phyloP scores from a whole-genome alignment of 2,113 vertebrate genomes.

The Menidia beryllina region DNA sequence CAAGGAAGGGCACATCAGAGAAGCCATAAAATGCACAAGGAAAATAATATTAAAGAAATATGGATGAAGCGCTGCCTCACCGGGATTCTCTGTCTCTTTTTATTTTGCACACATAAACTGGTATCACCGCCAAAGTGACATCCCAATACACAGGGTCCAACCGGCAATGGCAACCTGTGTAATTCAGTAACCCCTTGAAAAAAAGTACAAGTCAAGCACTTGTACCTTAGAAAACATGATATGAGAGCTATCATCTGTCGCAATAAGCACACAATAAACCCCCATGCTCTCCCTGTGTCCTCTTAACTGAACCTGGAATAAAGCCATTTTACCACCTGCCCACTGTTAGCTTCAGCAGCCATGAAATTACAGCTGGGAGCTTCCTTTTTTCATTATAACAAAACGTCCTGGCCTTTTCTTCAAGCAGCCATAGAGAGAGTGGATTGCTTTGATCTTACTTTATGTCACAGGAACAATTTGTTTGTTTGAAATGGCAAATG shows the following conservation, averaged over 20 bases:
- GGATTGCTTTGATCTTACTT: constrained; percentile 70
- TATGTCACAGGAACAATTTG: constrained; percentile 60
- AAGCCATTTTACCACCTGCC: constrained; percentile 75
- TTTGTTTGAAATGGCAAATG: constrained; percentile 57
- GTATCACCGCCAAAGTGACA: constrained; percentile 50
- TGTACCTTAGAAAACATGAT: constrained; percentile 39
- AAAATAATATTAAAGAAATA: constrained; percentile 72
- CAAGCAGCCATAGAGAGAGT: constrained; percentile 42
- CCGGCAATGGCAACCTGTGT: constrained; percentile 27
- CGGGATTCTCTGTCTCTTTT: constrained; percentile 32
- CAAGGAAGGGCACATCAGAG: constrained; percentile 78
- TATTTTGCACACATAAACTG: constrained; percentile 49
- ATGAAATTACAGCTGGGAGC: constrained; percentile 82
- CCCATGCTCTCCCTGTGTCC: constrained; percentile 58
- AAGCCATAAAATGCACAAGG: constrained; percentile 63
- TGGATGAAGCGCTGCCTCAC: constrained; percentile 50
- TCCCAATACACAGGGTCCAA: constrained; percentile 44
- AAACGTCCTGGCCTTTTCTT: constrained; percentile 70
- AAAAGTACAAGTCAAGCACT: constrained; percentile 54
- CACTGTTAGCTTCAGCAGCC: constrained; percentile 71
- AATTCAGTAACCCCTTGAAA: constrained; percentile 40
- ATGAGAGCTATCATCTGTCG: constrained; percentile 65
- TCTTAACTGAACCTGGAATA: constrained; percentile 78
- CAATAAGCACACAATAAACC: constrained; percentile 75
- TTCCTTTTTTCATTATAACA: constrained; percentile 67